Evolutionary conservation across 1,140 invertebrate genomes (phyloP).

Genomic region (Drosophila lacertosa): DNA sequence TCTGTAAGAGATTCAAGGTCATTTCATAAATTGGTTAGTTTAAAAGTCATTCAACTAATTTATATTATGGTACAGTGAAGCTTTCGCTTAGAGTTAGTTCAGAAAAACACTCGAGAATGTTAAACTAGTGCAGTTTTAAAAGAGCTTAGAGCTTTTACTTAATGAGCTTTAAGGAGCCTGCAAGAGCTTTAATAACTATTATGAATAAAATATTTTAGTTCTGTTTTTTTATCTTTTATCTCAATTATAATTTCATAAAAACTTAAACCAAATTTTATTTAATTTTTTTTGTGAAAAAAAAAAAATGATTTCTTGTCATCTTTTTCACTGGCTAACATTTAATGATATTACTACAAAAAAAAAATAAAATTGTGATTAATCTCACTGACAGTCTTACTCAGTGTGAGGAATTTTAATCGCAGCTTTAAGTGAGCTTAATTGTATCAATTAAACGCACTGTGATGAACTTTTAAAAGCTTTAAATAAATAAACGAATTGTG

Average conservation of each 20-base stretch:
- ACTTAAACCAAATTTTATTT: too few species aligned
- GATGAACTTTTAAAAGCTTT: background rate
- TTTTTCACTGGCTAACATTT: too few species aligned
- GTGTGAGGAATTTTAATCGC: background rate
- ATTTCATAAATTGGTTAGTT: slow-evolving; percentile 3
- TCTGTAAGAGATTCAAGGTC: slow-evolving; percentile 24
- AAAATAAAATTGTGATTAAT: too few species aligned
- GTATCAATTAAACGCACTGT: background rate
- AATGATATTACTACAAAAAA: too few species aligned
- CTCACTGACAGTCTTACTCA: background rate
- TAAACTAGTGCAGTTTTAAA: background rate
- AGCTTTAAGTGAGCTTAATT: background rate
- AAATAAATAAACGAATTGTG: background rate
- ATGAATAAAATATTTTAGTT: too few species aligned
- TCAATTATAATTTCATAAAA: too few species aligned
- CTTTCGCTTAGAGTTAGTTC: too few species aligned
- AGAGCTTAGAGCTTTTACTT: background rate
- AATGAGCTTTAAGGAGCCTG: slow-evolving; percentile 5
- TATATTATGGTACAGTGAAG: background rate
- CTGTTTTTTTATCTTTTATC: too few species aligned
- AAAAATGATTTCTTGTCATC: too few species aligned
- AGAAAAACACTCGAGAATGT: background rate
- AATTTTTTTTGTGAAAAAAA: too few species aligned
- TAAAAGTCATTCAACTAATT: slow-evolving; percentile 7
- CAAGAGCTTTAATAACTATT: background rate